phyloP scores from a whole-genome alignment of 2,888 invertebrate genomes.

The Ptychoptera contaminata region DNA sequence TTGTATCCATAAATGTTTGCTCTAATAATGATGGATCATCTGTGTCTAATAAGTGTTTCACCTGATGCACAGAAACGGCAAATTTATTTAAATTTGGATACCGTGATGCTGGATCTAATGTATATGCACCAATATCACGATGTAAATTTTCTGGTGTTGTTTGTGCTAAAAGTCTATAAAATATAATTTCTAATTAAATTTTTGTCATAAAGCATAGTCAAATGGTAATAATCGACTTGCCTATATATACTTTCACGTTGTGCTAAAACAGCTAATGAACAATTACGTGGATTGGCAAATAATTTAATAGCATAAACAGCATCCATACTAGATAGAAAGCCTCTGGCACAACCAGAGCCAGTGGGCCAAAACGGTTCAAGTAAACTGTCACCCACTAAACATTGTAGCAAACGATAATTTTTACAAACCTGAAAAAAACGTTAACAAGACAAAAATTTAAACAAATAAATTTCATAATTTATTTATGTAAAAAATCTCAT shows the following conservation, averaged over 20 bases:
- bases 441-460: too few species aligned
- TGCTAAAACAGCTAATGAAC: slow-evolving; percentile 63
- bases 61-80: slow-evolving; percentile 62
- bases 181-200: background rate
- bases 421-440: slow-evolving; percentile 28
- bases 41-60: slow-evolving; percentile 52
- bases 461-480: background rate
- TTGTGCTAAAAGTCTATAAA: slow-evolving; percentile 49
- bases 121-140: slow-evolving; percentile 75
- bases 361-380: slow-evolving; percentile 99
- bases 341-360: slow-evolving; percentile 94
- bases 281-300: slow-evolving; percentile 54
- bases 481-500: slow-evolving; percentile 26
- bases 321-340: slow-evolving; percentile 90
- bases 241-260: slow-evolving; percentile 91
- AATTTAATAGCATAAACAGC: slow-evolving; percentile 87
- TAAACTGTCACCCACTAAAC: slow-evolving; percentile 89
- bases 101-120: slow-evolving; percentile 72
- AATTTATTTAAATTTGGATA: slow-evolving; percentile 69
- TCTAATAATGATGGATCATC: slow-evolving; percentile 48
- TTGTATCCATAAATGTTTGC: slow-evolving; percentile 32
- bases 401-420: slow-evolving; percentile 70
- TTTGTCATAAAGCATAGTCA: background rate
- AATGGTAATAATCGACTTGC: slow-evolving; percentile 34
- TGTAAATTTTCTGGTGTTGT: slow-evolving; percentile 93